Base-by-base conservation (phyloP, 2,888 invertebrate species). In the Hirtodrosophila histrioides region DNA sequence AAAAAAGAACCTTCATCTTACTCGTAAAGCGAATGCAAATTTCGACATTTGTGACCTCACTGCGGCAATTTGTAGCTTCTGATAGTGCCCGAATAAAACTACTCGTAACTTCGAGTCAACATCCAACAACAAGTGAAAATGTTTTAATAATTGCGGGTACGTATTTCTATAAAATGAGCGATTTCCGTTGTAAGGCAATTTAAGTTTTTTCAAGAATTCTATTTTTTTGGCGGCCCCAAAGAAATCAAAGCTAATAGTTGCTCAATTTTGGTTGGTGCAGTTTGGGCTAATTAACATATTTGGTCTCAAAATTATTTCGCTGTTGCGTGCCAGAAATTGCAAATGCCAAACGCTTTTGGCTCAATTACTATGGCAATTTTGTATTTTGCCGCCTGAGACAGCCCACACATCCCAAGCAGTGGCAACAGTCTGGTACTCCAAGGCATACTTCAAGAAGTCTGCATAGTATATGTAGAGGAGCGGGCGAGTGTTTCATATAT, bases 81-180 rank as follows among this genome's bases (percentile, higher is more conserved):
- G 78, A 80, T 80, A 84, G 72, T 61, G 63, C 36, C 75, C 48
- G 50, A 75, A 71, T 71, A 75, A 53, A 49, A 49, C 35, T 10
- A 55, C 23, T 17, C 17, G 17, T 27, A 5, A 27, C 44, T 43
- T 11, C 17, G 44, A 45, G 29, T 43, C 17, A 57, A 50, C 49
- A 46, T 29, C 10, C 39, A 50, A 45, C 44, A 64, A 48, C 61
- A 51, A 64, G 86, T 86, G 81, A 83, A 83, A 86, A 84, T 86
- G 78, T 62, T 86, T 79, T 85, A 85, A 86, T 86, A 84, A 84
- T 84, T 86, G 80, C 73, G 86, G 69, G 73, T 76, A 83, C 76
- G 73, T 78, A 83, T 78, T 73, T 82, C 72, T 67, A 67, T 78
- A 63, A 85, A 85, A 85, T 85, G 75, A 85, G 82, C 78, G 69